Evolutionary conservation across 92 coral and sea anemone genomes (phyloP), one percentile per base, ranked within the genome.

Genomic region (Blastomussa wellsi): DNA sequence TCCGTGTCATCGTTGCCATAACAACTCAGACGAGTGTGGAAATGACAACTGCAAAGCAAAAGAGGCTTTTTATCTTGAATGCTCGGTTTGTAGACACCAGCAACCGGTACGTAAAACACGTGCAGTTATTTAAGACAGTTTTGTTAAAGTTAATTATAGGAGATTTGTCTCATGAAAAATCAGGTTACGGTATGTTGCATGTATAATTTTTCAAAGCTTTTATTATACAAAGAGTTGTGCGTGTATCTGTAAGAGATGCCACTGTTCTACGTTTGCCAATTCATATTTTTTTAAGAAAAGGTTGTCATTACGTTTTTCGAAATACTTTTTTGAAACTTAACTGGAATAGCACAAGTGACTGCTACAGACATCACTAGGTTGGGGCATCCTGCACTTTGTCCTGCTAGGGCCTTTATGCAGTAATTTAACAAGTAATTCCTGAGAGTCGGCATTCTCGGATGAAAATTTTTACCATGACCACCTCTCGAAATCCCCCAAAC

Each of bases 1-100:
- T 71, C 89, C 90, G 8, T 94, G 98, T 81, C 95, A 94, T 81
- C 93, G 95, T 44, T 94, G 98, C 67, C 98, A 94, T 59, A 94
- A 94, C 86, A 86, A 81, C 79, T 86, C 91, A 41, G 90, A 88
- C 15, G 62, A 78, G 28, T 94, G 98, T 59, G 67, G 79, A 6
- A 64, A 79, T 29, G 86, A 81, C 2, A 84, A 87, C 19, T 68
- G 73, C 48, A 94, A 90, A 47, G 93, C 98, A 1, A 74, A 76
- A 12, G 78, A 94, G 28, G 90, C 91, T 12, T 79, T 81, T 15
- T 86, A 78, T 29, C 28, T 94, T 1, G 86, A 88, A 41, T 94
- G 98, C 31, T 72, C 67, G 3, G 62, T 68, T 10, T 94, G 98
- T 48, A 31, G 52, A 42, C 85, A 79, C 2, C 93, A 90, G 76